Base-by-base conservation (phyloP, 2,113 vertebrate genomes). In the Ptilonorhynchus violaceus region DNA sequence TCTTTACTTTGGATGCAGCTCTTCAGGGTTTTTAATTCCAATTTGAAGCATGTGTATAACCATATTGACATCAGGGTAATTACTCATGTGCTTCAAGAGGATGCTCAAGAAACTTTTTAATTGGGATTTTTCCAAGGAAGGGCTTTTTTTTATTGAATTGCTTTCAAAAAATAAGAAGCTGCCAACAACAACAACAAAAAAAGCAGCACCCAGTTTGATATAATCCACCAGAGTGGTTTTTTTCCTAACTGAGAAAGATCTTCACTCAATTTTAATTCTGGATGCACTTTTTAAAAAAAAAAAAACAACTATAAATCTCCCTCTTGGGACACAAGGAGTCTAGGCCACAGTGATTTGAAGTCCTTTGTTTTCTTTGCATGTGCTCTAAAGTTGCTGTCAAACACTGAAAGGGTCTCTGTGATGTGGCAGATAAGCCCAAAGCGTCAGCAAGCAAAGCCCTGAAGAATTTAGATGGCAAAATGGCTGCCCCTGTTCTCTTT, bases 341-440 rank as follows among this genome's bases (percentile, higher is more conserved):
- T 67, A 75, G 86, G 35, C 64, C 85, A 62, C 9, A 46, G 46
- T 86, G 81, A 85, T 84, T 44, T 91, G 24, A 91, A 90, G 37
- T 69, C 60, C 41, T 80, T 89, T 86, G 52, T 88, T 94, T 96
- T 78, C 37, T 27, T 82, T 81, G 35, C 49, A 92, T 96, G 25
- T 35, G 12, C 41, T 86, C 70, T 89, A 66, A 85, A 89, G 37
- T 85, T 88, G 41, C 31, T 86, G 72, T 91, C 70, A 85, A 74
- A 85, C 30, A 73, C 22, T 88, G 59, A 75, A 94, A 80, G 53
- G 23, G 47, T 89, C 37, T 83, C 67, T 94, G 67, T 77, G 94
- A 95, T 92, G 87, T 41, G 31, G 42, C 44, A 93, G 82, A 90
- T 89, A 94, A 95, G 49, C 33, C 85, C 95, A 89, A 91, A 88